Evolutionary conservation across 1,140 invertebrate genomes (phyloP).

Genomic region (Schlechtendalia chinensis): DNA sequence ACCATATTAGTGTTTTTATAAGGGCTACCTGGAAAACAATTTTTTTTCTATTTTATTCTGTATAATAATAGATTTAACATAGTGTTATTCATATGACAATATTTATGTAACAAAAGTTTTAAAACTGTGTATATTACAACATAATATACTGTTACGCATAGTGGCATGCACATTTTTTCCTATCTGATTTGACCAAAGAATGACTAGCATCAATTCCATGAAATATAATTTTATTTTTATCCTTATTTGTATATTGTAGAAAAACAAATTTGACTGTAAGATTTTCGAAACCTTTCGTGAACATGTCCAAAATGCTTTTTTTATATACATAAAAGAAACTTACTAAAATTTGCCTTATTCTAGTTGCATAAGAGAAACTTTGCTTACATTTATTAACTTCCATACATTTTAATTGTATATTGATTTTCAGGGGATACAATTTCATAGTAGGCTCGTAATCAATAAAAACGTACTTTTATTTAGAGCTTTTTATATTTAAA

Average conservation of each 20-base stretch:
- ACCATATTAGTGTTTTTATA: background rate
- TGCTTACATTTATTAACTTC: background rate
- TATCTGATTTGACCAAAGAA: constrained; percentile 7
- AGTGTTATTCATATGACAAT: background rate
- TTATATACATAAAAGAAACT: no score
- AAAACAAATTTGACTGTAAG: no score
- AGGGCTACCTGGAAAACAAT: background rate
- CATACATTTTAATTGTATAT: no score
- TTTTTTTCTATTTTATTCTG: background rate
- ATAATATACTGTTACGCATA: no score
- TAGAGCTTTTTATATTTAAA: background rate
- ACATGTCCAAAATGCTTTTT: background rate
- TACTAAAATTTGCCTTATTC: background rate
- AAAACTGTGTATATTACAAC: no score
- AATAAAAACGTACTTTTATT: no score
- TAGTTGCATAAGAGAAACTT: background rate
- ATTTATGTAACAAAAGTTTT: no score
- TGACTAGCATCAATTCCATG: background rate
- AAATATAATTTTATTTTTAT: background rate
- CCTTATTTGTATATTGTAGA: background rate
- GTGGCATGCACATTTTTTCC: no score
- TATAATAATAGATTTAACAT: background rate
- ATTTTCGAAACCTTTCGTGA: no score
- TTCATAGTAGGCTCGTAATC: no score
- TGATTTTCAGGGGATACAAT: background rate